phyloP scores from a whole-genome alignment of 2,888 invertebrate species.

The Cryptocheilus praepositus region DNA sequence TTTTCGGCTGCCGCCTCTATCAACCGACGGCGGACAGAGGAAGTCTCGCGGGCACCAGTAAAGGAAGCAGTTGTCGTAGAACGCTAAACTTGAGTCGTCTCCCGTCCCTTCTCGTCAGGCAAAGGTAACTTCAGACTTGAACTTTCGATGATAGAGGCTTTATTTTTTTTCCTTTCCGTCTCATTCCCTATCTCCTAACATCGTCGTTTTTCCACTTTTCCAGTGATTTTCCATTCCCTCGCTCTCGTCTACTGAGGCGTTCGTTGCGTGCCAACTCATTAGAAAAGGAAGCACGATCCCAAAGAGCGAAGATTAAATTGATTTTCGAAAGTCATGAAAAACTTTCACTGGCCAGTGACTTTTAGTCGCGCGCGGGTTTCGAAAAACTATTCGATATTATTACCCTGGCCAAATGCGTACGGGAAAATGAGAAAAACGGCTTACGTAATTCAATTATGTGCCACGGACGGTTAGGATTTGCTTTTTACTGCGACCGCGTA shows the following conservation, averaged over 20 bases:
- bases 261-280: conserved; percentile 47
- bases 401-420: too few species aligned
- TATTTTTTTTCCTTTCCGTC: background rate
- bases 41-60: background rate
- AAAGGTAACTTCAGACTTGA: conserved; percentile 36
- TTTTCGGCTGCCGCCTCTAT: background rate
- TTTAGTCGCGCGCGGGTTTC: too few species aligned
- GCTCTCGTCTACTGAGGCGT: background rate
- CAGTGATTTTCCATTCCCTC: background rate
- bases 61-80: conserved; percentile 19
- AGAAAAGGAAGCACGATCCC: conserved; percentile 47
- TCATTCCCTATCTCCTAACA: background rate
- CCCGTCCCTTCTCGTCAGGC: conserved; percentile 9
- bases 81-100: background rate
- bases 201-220: background rate
- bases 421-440: too few species aligned
- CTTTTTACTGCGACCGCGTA: too few species aligned
- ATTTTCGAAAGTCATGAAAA: conserved; percentile 46
- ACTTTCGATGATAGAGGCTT: conserved; percentile 29
- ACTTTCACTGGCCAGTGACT: conserved; percentile 27
- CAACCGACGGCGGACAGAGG: background rate
- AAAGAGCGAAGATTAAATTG: conserved; percentile 57
- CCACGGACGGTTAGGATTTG: background rate
- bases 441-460: too few species aligned
- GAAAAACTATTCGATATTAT: background rate